These are phyloP conservation scores for Venustaconcha ellipsiformis DNA, from an alignment of 1,140 invertebrate genomes.

Conservation along the genomic window DNA sequence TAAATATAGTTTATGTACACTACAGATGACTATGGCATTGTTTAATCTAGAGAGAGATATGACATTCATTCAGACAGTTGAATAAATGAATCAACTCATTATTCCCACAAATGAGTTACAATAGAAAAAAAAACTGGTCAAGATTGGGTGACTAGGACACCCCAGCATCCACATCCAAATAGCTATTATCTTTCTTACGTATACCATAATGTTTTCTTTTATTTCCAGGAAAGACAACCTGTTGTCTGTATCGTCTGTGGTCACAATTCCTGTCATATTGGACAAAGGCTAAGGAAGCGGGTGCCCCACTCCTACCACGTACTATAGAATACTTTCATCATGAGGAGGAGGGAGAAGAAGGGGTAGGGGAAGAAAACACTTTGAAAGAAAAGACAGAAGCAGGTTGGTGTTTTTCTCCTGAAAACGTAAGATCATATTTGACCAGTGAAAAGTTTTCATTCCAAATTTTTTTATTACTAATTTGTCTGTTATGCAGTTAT, in stretches of 20 bases:
- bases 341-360: constrained; percentile 10
- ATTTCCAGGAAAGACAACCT: constrained; percentile 63
- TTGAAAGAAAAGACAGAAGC: not conserved
- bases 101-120: too few relatives aligned
- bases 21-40: not conserved
- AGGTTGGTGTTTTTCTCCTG: too few relatives aligned
- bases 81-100: not conserved
- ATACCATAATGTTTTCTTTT: constrained; percentile 41
- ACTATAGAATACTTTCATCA: constrained; percentile 32
- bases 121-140: too few relatives aligned
- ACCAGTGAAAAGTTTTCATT: too few relatives aligned
- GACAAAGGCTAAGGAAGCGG: constrained; percentile 46
- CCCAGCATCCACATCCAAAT: too few relatives aligned
- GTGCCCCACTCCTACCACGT: constrained; percentile 43
- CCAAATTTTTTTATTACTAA: too few relatives aligned
- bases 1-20: not conserved
- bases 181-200: not conserved
- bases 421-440: too few relatives aligned
- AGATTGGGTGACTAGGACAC: too few relatives aligned
- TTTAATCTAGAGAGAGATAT: not conserved
- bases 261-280: constrained; percentile 57
- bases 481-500: too few relatives aligned
- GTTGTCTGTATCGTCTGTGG: constrained; percentile 64
- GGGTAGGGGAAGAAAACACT: not conserved
- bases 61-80: not conserved